Evolutionary conservation across 2,888 invertebrate species (phyloP).

Genomic region (Mylabris sibirica): DNA sequence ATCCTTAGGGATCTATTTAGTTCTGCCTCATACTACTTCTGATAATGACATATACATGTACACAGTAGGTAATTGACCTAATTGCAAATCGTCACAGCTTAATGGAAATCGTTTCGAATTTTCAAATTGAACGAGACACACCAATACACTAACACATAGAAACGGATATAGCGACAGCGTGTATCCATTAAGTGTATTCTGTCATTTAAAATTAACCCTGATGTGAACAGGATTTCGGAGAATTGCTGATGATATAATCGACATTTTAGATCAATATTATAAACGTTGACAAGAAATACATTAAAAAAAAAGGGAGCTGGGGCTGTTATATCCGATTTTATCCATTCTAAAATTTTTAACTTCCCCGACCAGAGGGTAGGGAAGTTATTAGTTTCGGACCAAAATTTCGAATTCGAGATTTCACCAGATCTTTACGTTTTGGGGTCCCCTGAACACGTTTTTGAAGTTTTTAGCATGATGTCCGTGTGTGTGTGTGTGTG

Average conservation of each 20-base stretch:
- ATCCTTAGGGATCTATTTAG: neutral
- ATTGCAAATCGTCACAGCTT: neutral
- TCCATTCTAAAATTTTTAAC: too few species aligned
- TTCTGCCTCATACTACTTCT: neutral
- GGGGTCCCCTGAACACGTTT: too few species aligned
- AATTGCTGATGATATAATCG: neutral
- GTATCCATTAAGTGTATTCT: conserved; percentile 4
- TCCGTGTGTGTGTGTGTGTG: too few species aligned
- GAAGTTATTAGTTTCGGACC: too few species aligned
- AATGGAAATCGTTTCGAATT: conserved; percentile 10
- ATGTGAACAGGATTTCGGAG: neutral
- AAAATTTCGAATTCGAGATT: too few species aligned
- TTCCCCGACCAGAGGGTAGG: too few species aligned
- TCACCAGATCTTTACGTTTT: too few species aligned
- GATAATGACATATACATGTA: neutral
- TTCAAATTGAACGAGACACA: neutral
- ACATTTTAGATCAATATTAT: neutral
- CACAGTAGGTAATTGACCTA: conserved; percentile 7
- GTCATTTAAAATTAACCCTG: neutral
- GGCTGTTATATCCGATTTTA: too few species aligned
- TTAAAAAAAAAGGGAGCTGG: neutral
- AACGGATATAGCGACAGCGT: neutral
- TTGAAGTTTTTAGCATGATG: too few species aligned
- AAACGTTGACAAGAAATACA: neutral
- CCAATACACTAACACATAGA: too few species aligned